Evolutionary conservation across 2,113 vertebrate species (phyloP).

Genomic region (Bungarus multicinctus): DNA sequence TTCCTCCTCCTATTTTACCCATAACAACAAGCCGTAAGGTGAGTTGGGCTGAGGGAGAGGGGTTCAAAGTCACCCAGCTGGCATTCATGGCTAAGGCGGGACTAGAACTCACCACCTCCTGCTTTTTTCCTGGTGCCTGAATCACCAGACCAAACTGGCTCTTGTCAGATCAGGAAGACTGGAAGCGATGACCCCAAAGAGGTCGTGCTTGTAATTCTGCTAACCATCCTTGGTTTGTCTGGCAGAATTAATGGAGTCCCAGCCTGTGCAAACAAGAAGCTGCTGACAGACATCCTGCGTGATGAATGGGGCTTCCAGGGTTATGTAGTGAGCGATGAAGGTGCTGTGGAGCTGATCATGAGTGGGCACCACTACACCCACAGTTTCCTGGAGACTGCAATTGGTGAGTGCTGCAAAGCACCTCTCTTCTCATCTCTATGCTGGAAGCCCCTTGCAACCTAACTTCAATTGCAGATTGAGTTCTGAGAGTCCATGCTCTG

Average conservation of each 20-base stretch:
- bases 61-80: background rate
- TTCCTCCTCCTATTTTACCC: background rate
- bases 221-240: background rate
- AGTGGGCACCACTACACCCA: slow-evolving; percentile 53
- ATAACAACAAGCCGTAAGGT: background rate
- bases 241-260: slow-evolving; percentile 63
- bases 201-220: accelerated
- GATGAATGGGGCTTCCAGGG: slow-evolving; percentile 66
- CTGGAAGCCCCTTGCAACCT: too few species aligned
- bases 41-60: background rate
- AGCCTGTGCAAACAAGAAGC: slow-evolving; percentile 63
- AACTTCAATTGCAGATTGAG: background rate
- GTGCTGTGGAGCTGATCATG: slow-evolving; percentile 66
- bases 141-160: background rate
- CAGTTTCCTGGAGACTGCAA: slow-evolving; percentile 58
- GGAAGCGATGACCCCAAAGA: accelerated
- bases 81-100: background rate
- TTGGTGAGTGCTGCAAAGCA: slow-evolving; percentile 35
- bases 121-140: background rate
- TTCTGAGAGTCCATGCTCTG: background rate
- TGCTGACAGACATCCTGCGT: slow-evolving; percentile 63
- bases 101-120: background rate
- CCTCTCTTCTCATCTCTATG: background rate
- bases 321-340: slow-evolving; percentile 68
- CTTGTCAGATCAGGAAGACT: background rate